Evolutionary conservation across 2,113 vertebrate genomes (phyloP), one percentile per base, ranked within the genome.

Genomic region (Capreolus pygargus): DNA sequence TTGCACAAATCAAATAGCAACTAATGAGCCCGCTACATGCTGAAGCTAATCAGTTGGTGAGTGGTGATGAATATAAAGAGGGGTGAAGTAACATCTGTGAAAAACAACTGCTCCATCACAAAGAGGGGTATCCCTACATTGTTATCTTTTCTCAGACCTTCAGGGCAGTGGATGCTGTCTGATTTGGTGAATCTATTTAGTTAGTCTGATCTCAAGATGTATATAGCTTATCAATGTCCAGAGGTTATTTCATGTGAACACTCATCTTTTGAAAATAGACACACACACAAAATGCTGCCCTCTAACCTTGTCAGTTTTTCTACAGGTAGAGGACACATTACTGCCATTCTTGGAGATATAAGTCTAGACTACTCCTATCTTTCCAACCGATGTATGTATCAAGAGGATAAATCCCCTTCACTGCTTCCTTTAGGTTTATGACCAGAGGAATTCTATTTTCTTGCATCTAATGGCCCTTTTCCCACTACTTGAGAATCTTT

Each of bases 111-210:
- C 9, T 79, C 19, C 8, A 6, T 21, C 3, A 19, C 4, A 33
- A 11, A 93, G 6, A 23, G 7, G 36, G 2, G 17, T 13, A 76
- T 33, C 36, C 19, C 9, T 13, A 25, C 1, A 0, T 1, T 8
- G 2, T 30, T 57, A 23, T 27, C 3, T 89, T 85, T 67, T 12
- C 11, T 90, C 15, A 87, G 36, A 54, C 16, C 27, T 87, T 90
- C 36, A 90, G 14, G 39, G 11, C 8, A 16, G 28, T 21, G 3
- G 85, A 64, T 50, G 30, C 23, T 92, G 54, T 14, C 76, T 82
- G 12, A 81, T 12, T 23, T 45, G 28, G 0, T 89, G n/a, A 90
- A 70, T 67, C 13, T 74, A 47, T 30, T 84, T 83, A 67, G 23
- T 36, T 85, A 79, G 27, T 92, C 8, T 1, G 55, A 39, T n/a